Base-by-base conservation (phyloP, 1,140 invertebrate species). In the Drosophila grimshawi region DNA sequence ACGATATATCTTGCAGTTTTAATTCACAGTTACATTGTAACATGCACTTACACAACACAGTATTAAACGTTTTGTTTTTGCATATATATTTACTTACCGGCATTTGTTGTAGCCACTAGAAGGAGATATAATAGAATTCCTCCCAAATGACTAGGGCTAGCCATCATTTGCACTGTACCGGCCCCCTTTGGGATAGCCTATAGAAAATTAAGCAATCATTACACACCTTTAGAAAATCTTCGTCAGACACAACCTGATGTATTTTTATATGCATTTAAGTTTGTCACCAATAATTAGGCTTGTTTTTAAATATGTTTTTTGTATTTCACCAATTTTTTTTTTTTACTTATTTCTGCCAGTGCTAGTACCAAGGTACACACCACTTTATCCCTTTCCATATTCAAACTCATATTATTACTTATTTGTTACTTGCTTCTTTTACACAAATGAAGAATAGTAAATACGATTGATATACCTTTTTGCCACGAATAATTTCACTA, bases 391-490 rank as follows among this genome's bases (percentile, higher is more conserved):
- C 7, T 32, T 10, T 30, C 30, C 5, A 27, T 30, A 30, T 32
- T 19, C 19, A 19, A 19, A n/a, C 35, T 30, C 32, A 6, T n/a
- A 32, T 5, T 2, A 52, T 2, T 53, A 32, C 4, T 35, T 43
- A 10, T 33, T 33, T 33, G 33, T 49, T 35, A 19, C 49, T 49
- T 2, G 8, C 27, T 37, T 32, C 7, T 49, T 49, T 2, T 2
- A 3, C 53, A 59, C 45, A 5, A 35, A 41, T 19, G 41, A 63
- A 48, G 35, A 33, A 55, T 53, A 10, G 10, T 45, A 19, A 55
- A 8, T 33, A 19, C 32, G 8, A n/a, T 11, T 56, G 7, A 7
- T 60, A 59, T 85, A 85, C 81, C 81, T 83, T 53, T 48, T 43
- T 69, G 67, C 43, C 56, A 67, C 59, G 29, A 7, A 48, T 49